A percentile compares a stretch with the other conserved stretches of the same genome.
Evolutionary conservation across 2,888 invertebrate species (phyloP).

Genomic region (Drosophila macrospina): DNA sequence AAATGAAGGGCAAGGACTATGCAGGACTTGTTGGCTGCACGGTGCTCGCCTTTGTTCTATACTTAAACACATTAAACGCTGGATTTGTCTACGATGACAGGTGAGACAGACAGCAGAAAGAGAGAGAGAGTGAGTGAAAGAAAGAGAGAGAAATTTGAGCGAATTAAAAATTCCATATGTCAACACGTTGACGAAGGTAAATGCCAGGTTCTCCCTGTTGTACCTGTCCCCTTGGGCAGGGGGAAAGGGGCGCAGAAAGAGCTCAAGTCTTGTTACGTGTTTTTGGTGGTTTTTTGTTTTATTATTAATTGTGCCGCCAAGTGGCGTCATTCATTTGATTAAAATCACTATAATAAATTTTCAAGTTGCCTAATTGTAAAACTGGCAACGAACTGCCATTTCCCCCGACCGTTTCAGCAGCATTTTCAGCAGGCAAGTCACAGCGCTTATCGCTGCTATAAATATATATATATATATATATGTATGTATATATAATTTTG

Average conservation of each 20-base stretch:
- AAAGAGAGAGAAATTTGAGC: conserved; percentile 50
- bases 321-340: conserved; percentile 75
- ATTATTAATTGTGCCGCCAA: conserved; percentile 78
- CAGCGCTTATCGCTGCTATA: conserved; percentile 52
- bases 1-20: conserved; percentile 88
- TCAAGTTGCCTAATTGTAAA: conserved; percentile 72
- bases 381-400: conserved; percentile 63
- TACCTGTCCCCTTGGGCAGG: background rate
- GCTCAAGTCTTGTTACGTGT: background rate
- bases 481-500: conserved; percentile 33
- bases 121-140: background rate
- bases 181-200: conserved; percentile 78
- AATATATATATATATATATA: conserved; percentile 21
- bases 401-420: background rate
- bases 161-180: conserved; percentile 82
- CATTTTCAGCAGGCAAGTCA: background rate
- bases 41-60: conserved; percentile 92
- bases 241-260: too few species aligned
- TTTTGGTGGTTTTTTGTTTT: conserved; percentile 33
- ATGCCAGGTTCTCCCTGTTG: conserved; percentile 29
- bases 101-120: conserved; percentile 87
- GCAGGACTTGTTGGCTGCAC: conserved; percentile 90
- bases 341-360: conserved; percentile 75
- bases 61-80: conserved; percentile 95
- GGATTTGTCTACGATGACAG: conserved; percentile 98